Conservation (phyloP, 2,113 vertebrate species). For the Colossoma macropomum region DNA sequence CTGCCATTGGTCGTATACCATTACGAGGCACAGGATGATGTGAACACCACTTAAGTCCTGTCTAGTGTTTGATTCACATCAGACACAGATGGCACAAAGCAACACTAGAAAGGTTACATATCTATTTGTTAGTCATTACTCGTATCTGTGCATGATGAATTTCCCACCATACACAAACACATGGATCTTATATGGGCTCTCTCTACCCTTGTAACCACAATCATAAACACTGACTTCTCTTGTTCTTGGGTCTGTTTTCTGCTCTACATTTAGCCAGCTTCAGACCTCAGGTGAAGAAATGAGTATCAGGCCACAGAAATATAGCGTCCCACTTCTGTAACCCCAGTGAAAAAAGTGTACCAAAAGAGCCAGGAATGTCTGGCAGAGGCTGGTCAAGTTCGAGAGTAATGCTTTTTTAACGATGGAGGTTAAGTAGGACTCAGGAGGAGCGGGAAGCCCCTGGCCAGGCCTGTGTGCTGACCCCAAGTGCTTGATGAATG, state of each 20-base stretch:
- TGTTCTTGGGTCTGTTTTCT: neutral
- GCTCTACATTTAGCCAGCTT: neutral
- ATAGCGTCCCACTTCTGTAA: constrained; percentile 5
- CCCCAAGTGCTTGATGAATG: constrained; percentile 53
- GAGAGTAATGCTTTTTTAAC: constrained; percentile 29
- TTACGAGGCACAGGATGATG: no score
- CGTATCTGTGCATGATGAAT: neutral
- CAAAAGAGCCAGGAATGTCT: neutral
- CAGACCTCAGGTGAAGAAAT: neutral
- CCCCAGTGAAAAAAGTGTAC: neutral
- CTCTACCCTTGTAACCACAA: neutral
- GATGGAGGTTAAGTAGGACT: constrained; percentile 18
- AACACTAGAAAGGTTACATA: no score
- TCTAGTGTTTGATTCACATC: no score
- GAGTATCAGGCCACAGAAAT: constrained; percentile 1
- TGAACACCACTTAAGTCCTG: no score
- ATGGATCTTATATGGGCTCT: neutral
- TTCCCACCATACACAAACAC: neutral
- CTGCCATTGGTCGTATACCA: no score
- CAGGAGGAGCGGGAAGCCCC: neutral
- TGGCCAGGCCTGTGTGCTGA: constrained; percentile 28
- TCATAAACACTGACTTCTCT: neutral
- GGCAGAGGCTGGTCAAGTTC: constrained; percentile 14
- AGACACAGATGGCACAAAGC: no score
- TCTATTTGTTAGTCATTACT: no score